Percentiles rank a stretch among this genome's conserved stretches.
Conservation (phyloP, 1,140 invertebrate species). For the Caenorhabditis latens region DNA sequence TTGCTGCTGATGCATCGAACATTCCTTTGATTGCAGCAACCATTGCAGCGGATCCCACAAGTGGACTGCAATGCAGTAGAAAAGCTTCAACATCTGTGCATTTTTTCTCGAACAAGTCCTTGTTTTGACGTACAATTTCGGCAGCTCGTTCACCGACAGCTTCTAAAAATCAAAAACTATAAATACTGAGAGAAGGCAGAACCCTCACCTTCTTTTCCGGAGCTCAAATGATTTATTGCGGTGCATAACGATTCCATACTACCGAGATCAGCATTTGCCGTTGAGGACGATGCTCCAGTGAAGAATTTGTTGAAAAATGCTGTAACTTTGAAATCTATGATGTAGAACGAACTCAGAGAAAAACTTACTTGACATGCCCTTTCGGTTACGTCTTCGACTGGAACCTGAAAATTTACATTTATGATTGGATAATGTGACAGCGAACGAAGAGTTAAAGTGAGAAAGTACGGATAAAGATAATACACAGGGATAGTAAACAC, state of each 20-base stretch:
- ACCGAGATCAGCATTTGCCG: neutral
- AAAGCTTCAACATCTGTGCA: conserved; percentile 15
- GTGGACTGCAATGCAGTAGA: neutral
- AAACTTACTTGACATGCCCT: conserved; percentile 24
- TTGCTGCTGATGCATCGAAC: neutral
- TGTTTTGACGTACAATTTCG: conserved; percentile 45
- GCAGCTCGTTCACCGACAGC: conserved; percentile 15
- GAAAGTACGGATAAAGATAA: neutral
- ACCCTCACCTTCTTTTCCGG: neutral
- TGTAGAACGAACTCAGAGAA: neutral
- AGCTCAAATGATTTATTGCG: neutral
- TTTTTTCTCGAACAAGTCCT: conserved; percentile 49
- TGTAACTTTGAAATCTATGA: neutral
- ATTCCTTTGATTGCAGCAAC: conserved; percentile 51
- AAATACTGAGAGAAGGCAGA: neutral
- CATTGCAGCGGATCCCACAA: conserved; percentile 1
- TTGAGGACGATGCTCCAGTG: neutral
- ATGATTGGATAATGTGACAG: neutral
- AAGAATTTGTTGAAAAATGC: conserved; percentile 37
- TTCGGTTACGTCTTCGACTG: neutral
- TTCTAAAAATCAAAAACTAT: conserved; percentile 1
- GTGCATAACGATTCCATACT: conserved; percentile 6
- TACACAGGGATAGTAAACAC: neutral
- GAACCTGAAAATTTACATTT: conserved; percentile 37
- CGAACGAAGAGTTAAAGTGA: neutral